Percentiles rank a stretch among this genome's conserved stretches.
Evolutionary conservation across 2,797 vertebrate species (phyloP).

Genomic region (Enoplosus armatus): DNA sequence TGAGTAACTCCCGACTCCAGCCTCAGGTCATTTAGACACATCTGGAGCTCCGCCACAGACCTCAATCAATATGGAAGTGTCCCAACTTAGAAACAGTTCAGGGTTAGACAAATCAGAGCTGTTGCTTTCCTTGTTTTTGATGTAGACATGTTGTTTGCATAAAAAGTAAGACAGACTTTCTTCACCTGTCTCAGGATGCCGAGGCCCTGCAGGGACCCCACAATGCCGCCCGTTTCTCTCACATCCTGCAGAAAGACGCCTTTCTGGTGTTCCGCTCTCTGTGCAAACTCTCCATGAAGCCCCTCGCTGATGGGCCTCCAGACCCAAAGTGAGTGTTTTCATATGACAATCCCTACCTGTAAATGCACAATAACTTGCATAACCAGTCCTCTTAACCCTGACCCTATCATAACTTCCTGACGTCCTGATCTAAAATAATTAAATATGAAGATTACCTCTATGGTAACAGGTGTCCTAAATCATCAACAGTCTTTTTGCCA

Average conservation of each 20-base stretch:
- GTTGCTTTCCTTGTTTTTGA: background rate
- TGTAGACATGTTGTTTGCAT: background rate
- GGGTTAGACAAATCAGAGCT: background rate
- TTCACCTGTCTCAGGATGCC: conserved; percentile 85
- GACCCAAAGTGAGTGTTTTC: conserved; percentile 92
- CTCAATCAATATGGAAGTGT: background rate
- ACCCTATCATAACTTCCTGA: background rate
- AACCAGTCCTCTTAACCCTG: background rate
- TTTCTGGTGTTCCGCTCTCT: conserved; percentile 97
- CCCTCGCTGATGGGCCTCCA: conserved; percentile 94
- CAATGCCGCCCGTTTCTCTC: conserved; percentile 90
- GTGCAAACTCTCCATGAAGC: conserved; percentile 99
- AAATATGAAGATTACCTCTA: background rate
- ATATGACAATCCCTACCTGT: background rate
- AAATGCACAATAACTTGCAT: background rate
- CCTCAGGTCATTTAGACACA: background rate
- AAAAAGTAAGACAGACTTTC: background rate
- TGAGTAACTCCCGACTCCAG: background rate
- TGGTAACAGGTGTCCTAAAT: background rate
- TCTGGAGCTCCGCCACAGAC: background rate
- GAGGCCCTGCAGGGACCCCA: conserved; percentile 88
- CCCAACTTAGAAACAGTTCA: background rate
- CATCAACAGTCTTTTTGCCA: background rate
- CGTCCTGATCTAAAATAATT: no score
- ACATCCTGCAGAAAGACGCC: conserved; percentile 97